Conservation (phyloP, 2,113 vertebrate species). For the Hyperoodon ampullatus region DNA sequence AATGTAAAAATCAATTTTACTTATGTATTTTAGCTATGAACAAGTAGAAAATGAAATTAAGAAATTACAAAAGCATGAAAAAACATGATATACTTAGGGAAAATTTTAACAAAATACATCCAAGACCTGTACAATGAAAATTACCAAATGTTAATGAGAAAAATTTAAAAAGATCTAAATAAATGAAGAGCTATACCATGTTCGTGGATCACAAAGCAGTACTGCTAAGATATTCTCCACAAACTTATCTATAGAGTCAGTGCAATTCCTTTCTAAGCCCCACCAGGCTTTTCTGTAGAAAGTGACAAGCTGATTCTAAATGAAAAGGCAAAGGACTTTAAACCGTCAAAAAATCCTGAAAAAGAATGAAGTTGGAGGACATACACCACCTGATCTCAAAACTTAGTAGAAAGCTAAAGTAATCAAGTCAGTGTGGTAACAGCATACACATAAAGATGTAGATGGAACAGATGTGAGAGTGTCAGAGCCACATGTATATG, state of each 20-base stretch:
- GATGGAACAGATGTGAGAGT: background rate
- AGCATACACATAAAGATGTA: background rate
- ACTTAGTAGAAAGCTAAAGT: background rate
- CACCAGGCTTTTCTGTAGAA: background rate
- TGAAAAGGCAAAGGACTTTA: conserved; percentile 29
- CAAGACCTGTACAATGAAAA: background rate
- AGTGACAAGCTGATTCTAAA: background rate
- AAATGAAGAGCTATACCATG: background rate
- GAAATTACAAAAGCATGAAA: conserved; percentile 9
- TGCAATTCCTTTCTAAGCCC: conserved; percentile 14
- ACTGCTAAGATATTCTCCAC: background rate
- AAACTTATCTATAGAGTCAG: background rate
- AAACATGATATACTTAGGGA: background rate
- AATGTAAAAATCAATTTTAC: background rate
- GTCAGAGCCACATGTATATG: background rate
- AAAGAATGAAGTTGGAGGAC: background rate
- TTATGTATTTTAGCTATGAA: background rate
- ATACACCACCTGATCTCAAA: background rate
- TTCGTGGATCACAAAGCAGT: background rate
- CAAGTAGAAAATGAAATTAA: background rate
- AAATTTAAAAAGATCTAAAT: background rate
- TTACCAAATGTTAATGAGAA: background rate
- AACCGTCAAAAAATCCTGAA: background rate
- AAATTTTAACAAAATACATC: conserved; percentile 12
- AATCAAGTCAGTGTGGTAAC: background rate